phyloP scores from a whole-genome alignment of 2,797 vertebrate species.

The Tolypeutes matacus region DNA sequence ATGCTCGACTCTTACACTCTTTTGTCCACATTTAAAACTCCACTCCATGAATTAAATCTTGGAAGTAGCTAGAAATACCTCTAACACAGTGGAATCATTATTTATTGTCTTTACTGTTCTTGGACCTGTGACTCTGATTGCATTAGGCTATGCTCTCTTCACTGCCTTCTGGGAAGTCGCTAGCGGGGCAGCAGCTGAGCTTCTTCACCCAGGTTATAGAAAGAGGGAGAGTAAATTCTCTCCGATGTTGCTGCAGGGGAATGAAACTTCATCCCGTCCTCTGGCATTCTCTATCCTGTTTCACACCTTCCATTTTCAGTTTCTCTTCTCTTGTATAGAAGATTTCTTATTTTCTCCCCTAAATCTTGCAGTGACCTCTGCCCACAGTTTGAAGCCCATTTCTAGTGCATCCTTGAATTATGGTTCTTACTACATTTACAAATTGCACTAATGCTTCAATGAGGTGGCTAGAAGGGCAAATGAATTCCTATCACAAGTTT shows the following conservation, averaged over 20 bases:
- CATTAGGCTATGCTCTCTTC: neutral
- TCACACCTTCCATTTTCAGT: neutral
- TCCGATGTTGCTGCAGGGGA: neutral
- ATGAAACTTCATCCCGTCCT: neutral
- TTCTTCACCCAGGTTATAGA: neutral
- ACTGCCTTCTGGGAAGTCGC: neutral
- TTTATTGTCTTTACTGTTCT: neutral
- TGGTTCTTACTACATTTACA: neutral
- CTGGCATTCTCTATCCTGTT: neutral
- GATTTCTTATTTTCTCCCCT: neutral
- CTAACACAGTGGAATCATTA: neutral
- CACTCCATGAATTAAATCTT: neutral
- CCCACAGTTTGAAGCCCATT: neutral
- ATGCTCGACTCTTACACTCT: neutral
- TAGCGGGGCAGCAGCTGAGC: neutral
- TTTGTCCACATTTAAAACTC: neutral
- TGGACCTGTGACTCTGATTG: neutral
- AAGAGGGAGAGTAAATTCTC: neutral
- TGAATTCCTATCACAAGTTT: neutral
- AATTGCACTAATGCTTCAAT: neutral
- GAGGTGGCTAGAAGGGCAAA: neutral
- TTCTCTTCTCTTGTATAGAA: neutral
- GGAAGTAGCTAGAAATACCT: neutral
- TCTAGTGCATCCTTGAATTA: neutral
- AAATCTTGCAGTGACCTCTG: neutral